Evolutionary conservation across 2,113 vertebrate genomes (phyloP), one percentile per base, ranked within the genome.

Genomic region (Felis chaus): DNA sequence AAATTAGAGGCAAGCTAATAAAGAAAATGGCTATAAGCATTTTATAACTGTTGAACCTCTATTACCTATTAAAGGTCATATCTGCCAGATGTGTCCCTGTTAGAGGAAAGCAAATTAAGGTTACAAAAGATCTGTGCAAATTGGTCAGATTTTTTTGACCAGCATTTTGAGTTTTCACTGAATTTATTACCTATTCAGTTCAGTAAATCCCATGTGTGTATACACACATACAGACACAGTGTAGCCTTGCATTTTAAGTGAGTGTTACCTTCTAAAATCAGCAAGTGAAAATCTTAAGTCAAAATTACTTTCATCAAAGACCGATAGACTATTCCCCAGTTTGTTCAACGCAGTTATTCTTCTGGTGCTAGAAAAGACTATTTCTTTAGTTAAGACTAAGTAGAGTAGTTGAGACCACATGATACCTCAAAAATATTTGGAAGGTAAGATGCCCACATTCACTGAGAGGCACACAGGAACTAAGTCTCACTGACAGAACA

Each of bases 1-100:
- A 81, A 87, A 94, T 88, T 83, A 93, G 76, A 94, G 93, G 61
- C 19, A 82, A 91, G 39, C 23, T 73, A 48, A n/a, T 71, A 85
- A 78, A 89, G 83, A 89, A 89, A 78, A 85, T 53, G 12, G 18
- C 48, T 92, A 21, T 41, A 65, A 85, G 53, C 61, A 45, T 84
- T 88, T 94, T 82, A 68, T 1, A 89, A 50, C 25, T 84, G 4
- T 81, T 79, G 41, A 88, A 48, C 4, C 23, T 90, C 6, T n/a
- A 31, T 13, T 95, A 29, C 48, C 79, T 50, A 65, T 87, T 79
- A 74, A 90, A 90, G 41, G 79, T 84, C 50, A 36, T 18, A 91
- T 48, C 16, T 90, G 29, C 53, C 82, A 33, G 5, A 66, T 82
- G 9, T 39, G 31, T 53, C 3, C 57, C 76, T 23, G 79, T 63